These are phyloP conservation scores for Drosophila setifemur DNA, from an alignment of 1,140 invertebrate species.

Conservation along the genomic window DNA sequence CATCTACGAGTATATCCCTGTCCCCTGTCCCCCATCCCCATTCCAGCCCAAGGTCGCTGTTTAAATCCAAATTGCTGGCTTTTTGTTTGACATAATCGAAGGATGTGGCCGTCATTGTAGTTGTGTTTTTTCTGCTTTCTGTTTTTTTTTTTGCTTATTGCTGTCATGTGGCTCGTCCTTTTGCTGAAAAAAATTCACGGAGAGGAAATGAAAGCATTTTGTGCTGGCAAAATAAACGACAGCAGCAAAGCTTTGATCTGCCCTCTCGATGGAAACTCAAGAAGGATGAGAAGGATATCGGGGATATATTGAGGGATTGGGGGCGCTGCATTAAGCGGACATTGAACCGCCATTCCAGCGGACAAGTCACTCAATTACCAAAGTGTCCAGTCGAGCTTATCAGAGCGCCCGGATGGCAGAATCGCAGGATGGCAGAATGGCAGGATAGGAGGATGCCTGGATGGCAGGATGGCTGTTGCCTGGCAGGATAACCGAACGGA, in stretches of 20 bases:
- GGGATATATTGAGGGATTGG: neutral
- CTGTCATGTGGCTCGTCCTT: constrained; percentile 15
- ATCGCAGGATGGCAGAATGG: neutral
- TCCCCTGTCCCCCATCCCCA: neutral
- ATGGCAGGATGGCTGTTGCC: neutral
- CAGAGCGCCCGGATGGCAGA: constrained; percentile 15
- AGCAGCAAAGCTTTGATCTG: neutral
- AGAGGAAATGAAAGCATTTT: constrained; percentile 37
- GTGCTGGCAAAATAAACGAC: neutral
- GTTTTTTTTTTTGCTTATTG: constrained; percentile 20
- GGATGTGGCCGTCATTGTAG: constrained; percentile 38
- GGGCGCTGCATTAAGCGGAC: constrained; percentile 35
- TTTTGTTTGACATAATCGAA: constrained; percentile 70
- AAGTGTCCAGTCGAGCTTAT: constrained; percentile 72
- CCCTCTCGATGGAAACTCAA: neutral
- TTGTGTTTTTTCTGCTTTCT: neutral
- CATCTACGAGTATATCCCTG: too few relatives aligned
- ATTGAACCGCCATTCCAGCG: constrained; percentile 48
- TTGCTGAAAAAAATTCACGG: constrained; percentile 5
- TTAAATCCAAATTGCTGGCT: constrained; percentile 68
- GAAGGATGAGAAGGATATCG: neutral
- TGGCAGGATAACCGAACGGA: neutral
- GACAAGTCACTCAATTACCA: constrained; percentile 68
- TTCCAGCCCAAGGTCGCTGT: constrained; percentile 46
- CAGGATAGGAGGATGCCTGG: neutral